phyloP scores from a whole-genome alignment of 1,140 invertebrate genomes.

The Aphidius ervi region DNA sequence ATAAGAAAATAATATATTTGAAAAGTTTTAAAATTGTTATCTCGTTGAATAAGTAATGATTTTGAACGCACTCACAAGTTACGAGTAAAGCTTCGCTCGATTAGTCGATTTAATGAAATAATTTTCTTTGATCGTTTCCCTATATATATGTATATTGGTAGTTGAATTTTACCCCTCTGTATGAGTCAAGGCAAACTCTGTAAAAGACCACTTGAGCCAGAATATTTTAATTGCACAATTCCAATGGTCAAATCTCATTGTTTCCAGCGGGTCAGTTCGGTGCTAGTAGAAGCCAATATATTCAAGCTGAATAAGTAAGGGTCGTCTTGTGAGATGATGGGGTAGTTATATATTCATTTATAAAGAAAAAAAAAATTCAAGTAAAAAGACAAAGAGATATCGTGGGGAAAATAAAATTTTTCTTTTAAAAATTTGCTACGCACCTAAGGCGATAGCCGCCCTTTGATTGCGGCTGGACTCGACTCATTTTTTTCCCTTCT shows the following conservation, averaged over 20 bases:
- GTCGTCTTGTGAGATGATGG: background rate
- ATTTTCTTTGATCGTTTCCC: constrained; percentile 46
- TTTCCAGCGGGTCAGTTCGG: constrained; percentile 40
- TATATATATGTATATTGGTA: too few species aligned
- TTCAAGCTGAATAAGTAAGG: background rate
- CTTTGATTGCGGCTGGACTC: constrained; percentile 37
- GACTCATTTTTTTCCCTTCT: constrained; percentile 23
- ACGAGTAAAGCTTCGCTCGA: constrained; percentile 30
- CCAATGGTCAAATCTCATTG: constrained; percentile 40
- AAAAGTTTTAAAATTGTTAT: too few species aligned
- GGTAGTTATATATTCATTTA: constrained; percentile 8
- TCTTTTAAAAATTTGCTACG: constrained; percentile 24
- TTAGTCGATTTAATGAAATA: constrained; percentile 52
- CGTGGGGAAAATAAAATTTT: constrained; percentile 11
- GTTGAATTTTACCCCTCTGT: too few species aligned
- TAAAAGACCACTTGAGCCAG: constrained; percentile 45
- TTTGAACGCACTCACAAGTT: too few species aligned
- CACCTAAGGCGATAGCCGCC: constrained; percentile 30
- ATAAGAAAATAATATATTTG: too few species aligned
- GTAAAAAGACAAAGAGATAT: background rate
- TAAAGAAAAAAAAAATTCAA: constrained; percentile 7
- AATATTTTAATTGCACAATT: constrained; percentile 49
- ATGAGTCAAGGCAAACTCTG: constrained; percentile 25
- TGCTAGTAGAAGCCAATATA: constrained; percentile 6
- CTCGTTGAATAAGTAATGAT: too few species aligned